Base-by-base conservation (phyloP, 2,888 invertebrate genomes). In the Polietes domitor region DNA sequence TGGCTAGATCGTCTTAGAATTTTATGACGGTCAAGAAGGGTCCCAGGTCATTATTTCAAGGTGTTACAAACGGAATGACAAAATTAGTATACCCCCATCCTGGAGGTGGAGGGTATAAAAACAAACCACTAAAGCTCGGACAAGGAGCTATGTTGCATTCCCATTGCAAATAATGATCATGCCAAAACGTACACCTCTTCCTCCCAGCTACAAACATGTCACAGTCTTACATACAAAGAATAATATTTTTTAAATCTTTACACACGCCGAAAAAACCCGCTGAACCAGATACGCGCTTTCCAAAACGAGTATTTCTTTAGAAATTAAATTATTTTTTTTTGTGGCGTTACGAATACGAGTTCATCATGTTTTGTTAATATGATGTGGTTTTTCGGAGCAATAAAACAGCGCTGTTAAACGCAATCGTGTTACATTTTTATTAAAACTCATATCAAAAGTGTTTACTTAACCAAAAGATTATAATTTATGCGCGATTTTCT, bases 341-440 rank as follows among this genome's bases (percentile, higher is more conserved):
- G 10, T 2, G 15, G 26, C 4, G 6, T 26, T 10, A 26, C 7
- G 15, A 12, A 26, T 21, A 9, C 19, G 9, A 32, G 2, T 32
- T 61, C 61, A 26, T 58, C 15, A 61, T 61, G 26, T 58, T 58
- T 58, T 58, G 58, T 28, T 61, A 4, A n/a, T n/a, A 32, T n/a
- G 10, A 32, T 12, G 7, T 28, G n/a, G 10, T 55, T 61, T 28
- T 26, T 17, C 26, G 28, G n/a, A 53, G 76, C 75, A 55, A 80
- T 71, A 80, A 80, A 80, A 80, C 75, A 80, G 71, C 65, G 37
- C 15, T 65, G 28, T 71, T 71, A 75, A 71, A 71, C 50, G 75
- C 37, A 80, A 58, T 37, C 47, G 50, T 53, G 47, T 71, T 37
- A 65, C 12, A 41, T 41, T 65, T 37, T 65, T 65, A 65, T 19